Base-by-base conservation (phyloP, 1,140 invertebrate species). In the Holotrichia oblita region DNA sequence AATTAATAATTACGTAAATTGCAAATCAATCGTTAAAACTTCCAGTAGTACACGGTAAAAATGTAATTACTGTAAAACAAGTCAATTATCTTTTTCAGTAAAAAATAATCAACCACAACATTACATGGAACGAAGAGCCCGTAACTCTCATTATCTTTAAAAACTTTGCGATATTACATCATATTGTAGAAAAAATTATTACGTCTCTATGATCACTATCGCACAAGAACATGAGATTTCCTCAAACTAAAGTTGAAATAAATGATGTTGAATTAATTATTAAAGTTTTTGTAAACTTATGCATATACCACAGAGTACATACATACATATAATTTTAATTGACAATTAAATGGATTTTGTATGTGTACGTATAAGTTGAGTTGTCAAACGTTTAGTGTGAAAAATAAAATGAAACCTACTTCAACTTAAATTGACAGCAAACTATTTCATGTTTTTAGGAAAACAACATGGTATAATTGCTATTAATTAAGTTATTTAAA, bases 281-380 rank as follows among this genome's bases (percentile, higher is more conserved):
- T 44, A 7, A 44, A 1, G 42, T 44, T n/a, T 14, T 55, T 55
- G 17, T n/a, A 55, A 14, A 34, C n/a, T n/a, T n/a, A n/a, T n/a
- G n/a, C n/a, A n/a, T n/a, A n/a, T n/a, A n/a, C n/a, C n/a, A n/a
- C n/a, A n/a, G n/a, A n/a, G n/a, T n/a, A n/a, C n/a, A n/a, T n/a
- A n/a, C n/a, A n/a, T n/a, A n/a, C n/a, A n/a, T n/a, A n/a, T 48
- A 48, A 55, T 17, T 55, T 55, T 55, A 55, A 55, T 55, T 55
- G n/a, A 55, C 48, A 55, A 17, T 17, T 55, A 55, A 17, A 55
- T 55, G 12, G 48, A 55, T n/a, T n/a, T n/a, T n/a, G n/a, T 34
- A 34, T 2, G 27, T 34, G 27, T 4, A 4, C 27, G n/a, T 55
- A n/a, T n/a, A 55, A 55, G 14, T 17, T 6, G 48, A 6, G 6